Evolutionary conservation across 2,888 invertebrate species (phyloP), one percentile per base, ranked within the genome.

Genomic region (Caenorhabditis afra): DNA sequence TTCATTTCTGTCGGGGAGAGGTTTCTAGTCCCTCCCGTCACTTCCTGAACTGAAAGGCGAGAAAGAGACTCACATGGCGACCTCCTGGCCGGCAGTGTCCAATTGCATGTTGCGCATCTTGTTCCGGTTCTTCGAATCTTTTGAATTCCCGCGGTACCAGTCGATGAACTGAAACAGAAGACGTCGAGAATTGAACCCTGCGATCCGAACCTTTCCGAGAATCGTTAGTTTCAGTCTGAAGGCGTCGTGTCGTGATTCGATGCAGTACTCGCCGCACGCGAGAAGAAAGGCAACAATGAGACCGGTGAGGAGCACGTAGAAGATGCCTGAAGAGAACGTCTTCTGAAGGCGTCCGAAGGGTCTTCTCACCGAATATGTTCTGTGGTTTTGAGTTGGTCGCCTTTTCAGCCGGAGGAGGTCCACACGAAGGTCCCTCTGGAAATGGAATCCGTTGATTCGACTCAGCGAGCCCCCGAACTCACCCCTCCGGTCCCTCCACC

Each of bases 251-350:
- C 85, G 70, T n/a, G 85, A 81, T 49, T 88, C 88, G 35, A 88
- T 85, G 68, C 85, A 88, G 59, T 85, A 88, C 65, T 88, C 88
- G 12, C 87, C 88, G 22, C 86, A 82, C 5, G 87, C 85, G 49
- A 87, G 77, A 14, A 88, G 64, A 22, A 87, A 67, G 10, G 88
- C 87, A 7, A 88, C 84, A 5, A 87, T 77, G 20, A 89, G 74
- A 50, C 87, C 89, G 37, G 87, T 87, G 41, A 87, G 76, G 16
- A 89, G 76, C 23, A 89, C 88, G 74, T 87, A 89, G 71, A 89
- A 89, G 29, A 89, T 87, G 29, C 89, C 88, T 79, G 77, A 82
- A 64, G 85, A 77, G 14, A 71, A 73, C 20, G 10, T 20, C 5
- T 62, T 50, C n/a, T 7, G 50, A 4, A n/a, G 5, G 0, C 14